Evolutionary conservation across 1,140 invertebrate species (phyloP), one percentile per base, ranked within the genome.

Genomic region (Phymastichus coffea): DNA sequence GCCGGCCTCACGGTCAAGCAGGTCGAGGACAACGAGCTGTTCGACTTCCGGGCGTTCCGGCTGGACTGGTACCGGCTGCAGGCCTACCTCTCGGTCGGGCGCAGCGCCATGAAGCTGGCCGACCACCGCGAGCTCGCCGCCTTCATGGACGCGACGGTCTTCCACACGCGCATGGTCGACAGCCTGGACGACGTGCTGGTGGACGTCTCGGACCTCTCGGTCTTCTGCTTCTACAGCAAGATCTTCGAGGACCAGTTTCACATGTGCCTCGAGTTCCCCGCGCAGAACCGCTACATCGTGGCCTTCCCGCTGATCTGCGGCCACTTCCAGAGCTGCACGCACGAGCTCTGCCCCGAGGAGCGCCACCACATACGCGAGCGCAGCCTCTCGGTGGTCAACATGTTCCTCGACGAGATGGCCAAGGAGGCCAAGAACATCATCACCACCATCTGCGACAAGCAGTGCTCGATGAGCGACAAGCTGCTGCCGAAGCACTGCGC

Each of bases 361-460:
- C 84, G 97, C 62, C 93, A 97, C 81, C 94, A 97, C 74, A 96
- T 98, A 67, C 86, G 96, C 57, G 95, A 98, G 72, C 85, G 95
- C 57, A 97, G 95, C 74, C 81, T 99, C 4, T 97, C 95, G 57
- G 94, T 98, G 44, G 95, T 98, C 0, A 98, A 99, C 72, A 92
- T 96, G 83, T 98, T 96, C 76, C 80, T 99, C 25, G 95, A 98
- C 75, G 95, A 99, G 81, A 98, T 99, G 93, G 94, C 95, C 0
- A 98, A 98, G 80, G 96, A 99, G 81, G 94, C 95, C 0, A 98
- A 98, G 77, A 98, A 98, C 77, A 98, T 98, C 33, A 97, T 98
- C 20, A 98, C 95, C 1, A 95, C 94, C 2, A 97, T 99, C 72
- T 98, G 96, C 82, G 95, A 98, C 79, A 94, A 98, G 70, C 94